These are phyloP conservation scores for Capreolus pygargus DNA, from an alignment of 2,113 vertebrate species.

Conservation along the genomic window DNA sequence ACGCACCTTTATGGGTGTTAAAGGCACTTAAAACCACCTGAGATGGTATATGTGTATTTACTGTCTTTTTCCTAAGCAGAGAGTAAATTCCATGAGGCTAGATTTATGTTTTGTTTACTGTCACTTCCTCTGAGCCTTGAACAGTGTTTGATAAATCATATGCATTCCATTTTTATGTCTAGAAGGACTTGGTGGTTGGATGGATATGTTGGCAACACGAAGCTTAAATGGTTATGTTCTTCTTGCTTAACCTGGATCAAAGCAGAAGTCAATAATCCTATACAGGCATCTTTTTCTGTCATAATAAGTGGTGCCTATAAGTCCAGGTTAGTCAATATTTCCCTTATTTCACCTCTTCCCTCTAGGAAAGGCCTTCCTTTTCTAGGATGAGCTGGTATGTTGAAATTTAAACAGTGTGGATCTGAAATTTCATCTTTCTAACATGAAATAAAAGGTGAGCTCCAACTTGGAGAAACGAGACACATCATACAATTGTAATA, in stretches of 20 bases:
- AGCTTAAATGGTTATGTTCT: background rate
- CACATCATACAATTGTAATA: background rate
- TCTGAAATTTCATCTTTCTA: background rate
- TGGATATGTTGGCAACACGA: background rate
- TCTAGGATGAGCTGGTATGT: background rate
- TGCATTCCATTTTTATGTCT: background rate
- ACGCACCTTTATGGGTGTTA: background rate
- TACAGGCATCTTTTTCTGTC: background rate
- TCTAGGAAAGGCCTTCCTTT: background rate
- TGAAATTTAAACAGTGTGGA: background rate
- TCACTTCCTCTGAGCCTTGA: background rate
- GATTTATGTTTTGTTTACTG: background rate
- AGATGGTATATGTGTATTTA: background rate
- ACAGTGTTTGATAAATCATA: background rate
- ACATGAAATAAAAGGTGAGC: conserved; percentile 32
- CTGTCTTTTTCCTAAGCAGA: background rate
- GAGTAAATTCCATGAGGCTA: background rate
- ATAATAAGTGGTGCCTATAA: background rate
- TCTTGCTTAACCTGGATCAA: background rate
- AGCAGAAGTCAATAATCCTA: background rate
- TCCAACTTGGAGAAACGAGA: background rate
- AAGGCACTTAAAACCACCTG: background rate
- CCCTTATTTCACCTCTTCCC: background rate
- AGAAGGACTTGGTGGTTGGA: background rate
- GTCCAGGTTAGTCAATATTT: background rate